Evolutionary conservation across 2,797 vertebrate genomes (phyloP).

Genomic region (Botia almorhae): DNA sequence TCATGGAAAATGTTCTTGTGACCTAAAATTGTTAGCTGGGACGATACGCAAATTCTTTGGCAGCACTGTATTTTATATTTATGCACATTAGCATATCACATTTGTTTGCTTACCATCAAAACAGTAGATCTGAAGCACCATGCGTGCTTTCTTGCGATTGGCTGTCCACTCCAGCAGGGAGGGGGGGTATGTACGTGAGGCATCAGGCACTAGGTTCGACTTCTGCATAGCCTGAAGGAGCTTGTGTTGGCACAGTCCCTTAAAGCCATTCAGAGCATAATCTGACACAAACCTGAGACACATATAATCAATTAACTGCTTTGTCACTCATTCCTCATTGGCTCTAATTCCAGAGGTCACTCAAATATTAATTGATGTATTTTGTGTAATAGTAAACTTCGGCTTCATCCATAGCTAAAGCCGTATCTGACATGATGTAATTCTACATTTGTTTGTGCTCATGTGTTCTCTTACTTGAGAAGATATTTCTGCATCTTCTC

Average conservation of each 20-base stretch:
- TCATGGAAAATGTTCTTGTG: too few relatives aligned
- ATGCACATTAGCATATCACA: not conserved
- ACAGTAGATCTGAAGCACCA: constrained; percentile 86
- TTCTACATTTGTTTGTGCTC: constrained; percentile 5
- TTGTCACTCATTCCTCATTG: not conserved
- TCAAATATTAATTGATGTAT: too few relatives aligned
- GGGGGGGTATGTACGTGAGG: constrained; percentile 83
- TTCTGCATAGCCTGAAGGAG: constrained; percentile 88
- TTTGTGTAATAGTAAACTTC: too few relatives aligned
- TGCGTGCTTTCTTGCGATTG: constrained; percentile 84
- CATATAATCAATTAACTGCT: not conserved
- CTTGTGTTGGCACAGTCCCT: constrained; percentile 90
- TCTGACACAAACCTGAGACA: constrained; percentile 88
- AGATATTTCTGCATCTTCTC: constrained; percentile 86
- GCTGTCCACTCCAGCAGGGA: constrained; percentile 90
- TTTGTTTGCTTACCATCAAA: constrained; percentile 80
- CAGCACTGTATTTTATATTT: not conserved
- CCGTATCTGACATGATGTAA: not conserved
- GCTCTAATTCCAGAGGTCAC: too few relatives aligned
- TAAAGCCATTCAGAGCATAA: constrained; percentile 84
- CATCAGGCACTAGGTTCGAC: constrained; percentile 69
- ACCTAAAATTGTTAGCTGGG: too few relatives aligned
- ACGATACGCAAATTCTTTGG: too few relatives aligned
- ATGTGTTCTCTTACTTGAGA: constrained; percentile 85
- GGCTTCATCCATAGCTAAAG: not conserved